Percentiles rank a stretch among this genome's conserved stretches.
These are phyloP conservation scores for Gambusia holbrooki DNA, from an alignment of 2,113 vertebrate genomes.

Conservation along the genomic window DNA sequence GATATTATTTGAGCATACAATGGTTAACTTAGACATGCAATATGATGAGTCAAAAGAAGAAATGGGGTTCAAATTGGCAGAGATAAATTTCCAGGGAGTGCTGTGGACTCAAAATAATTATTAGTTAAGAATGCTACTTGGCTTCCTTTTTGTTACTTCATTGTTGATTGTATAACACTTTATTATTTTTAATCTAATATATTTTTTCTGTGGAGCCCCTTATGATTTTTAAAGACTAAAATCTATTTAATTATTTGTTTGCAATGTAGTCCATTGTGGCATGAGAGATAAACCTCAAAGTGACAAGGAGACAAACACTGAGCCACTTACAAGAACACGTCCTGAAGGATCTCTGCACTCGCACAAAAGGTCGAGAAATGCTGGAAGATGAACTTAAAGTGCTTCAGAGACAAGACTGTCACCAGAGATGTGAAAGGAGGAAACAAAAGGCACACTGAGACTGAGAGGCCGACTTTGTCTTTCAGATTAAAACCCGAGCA, in stretches of 20 bases:
- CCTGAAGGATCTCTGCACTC: conserved; percentile 58
- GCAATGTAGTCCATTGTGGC: conserved; percentile 63
- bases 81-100: too few species aligned
- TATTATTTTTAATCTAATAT: not conserved
- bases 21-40: too few species aligned
- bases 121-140: too few species aligned
- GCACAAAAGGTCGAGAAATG: conserved; percentile 51
- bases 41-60: too few species aligned
- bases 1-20: too few species aligned
- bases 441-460: conserved; percentile 60
- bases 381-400: conserved; percentile 54
- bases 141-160: not conserved
- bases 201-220: not conserved
- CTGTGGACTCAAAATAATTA: too few species aligned
- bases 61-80: too few species aligned
- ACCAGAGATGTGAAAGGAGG: conserved; percentile 59
- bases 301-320: conserved; percentile 63
- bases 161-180: not conserved
- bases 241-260: conserved; percentile 32
- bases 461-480: conserved; percentile 78
- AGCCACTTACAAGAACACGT: conserved; percentile 57
- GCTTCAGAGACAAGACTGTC: conserved; percentile 62
- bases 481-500: conserved; percentile 81
- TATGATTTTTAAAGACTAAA: not conserved
- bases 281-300: conserved; percentile 59